Percentiles rank a stretch among this genome's conserved stretches.
Evolutionary conservation across 2,797 vertebrate genomes (phyloP).

Genomic region (Crax fasciolata): DNA sequence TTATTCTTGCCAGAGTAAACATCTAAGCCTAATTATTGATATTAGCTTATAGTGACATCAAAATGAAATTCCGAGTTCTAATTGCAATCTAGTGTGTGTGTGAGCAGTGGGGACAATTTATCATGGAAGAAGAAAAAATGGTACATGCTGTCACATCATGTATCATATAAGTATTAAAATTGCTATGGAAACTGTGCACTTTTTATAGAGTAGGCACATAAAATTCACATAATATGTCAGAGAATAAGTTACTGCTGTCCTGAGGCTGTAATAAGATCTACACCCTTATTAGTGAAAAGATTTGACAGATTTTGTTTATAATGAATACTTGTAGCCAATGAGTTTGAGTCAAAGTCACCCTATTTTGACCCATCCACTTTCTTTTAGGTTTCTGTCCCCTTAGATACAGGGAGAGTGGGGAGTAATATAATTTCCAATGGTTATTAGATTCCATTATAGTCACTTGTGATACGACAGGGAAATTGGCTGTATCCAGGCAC

Average conservation of each 20-base stretch:
- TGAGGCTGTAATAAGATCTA: conserved; percentile 84
- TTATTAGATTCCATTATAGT: conserved; percentile 64
- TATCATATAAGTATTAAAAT: conserved; percentile 79
- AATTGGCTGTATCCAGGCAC: conserved; percentile 27
- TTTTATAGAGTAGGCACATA: conserved; percentile 82
- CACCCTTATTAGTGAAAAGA: conserved; percentile 82
- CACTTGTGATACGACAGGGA: conserved; percentile 49
- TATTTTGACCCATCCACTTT: conserved; percentile 72
- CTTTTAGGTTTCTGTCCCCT: conserved; percentile 49
- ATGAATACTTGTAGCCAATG: conserved; percentile 76
- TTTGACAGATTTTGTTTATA: conserved; percentile 84
- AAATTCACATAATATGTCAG: conserved; percentile 85
- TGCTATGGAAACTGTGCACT: conserved; percentile 84
- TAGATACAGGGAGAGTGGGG: conserved; percentile 4
- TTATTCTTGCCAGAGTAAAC: conserved; percentile 29
- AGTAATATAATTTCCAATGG: conserved; percentile 36
- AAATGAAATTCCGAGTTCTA: conserved; percentile 66
- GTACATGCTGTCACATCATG: conserved; percentile 76
- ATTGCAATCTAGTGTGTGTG: conserved; percentile 42
- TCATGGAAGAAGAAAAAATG: conserved; percentile 68
- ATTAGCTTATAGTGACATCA: conserved; percentile 24
- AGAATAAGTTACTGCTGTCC: conserved; percentile 85
- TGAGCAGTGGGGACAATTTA: conserved; percentile 56
- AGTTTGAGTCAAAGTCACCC: conserved; percentile 69
- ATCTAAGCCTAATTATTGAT: conserved; percentile 61